Evolutionary conservation across 2,888 invertebrate genomes (phyloP).

Genomic region (Drosophila kanekoi): DNA sequence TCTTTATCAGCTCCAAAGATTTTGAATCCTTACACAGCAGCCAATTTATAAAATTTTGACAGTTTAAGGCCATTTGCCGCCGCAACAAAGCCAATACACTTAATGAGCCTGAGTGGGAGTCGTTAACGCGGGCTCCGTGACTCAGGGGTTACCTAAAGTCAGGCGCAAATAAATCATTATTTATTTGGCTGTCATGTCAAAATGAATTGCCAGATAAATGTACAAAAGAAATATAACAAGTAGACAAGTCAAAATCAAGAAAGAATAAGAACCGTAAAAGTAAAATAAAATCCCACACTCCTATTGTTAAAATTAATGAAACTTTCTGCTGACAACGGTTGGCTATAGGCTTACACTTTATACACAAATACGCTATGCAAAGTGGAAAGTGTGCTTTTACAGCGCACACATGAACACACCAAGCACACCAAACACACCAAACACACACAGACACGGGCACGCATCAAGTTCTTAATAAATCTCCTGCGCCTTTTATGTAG

Average conservation of each 20-base stretch:
- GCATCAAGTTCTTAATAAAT: conserved; percentile 67
- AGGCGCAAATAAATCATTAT: conserved; percentile 76
- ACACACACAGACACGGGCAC: conserved; percentile 12
- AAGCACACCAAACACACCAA: conserved; percentile 12
- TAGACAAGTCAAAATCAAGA: conserved; percentile 12
- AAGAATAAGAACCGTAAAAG: conserved; percentile 19
- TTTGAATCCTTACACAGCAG: conserved; percentile 62
- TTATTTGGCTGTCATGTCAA: conserved; percentile 74
- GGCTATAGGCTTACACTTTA: neutral
- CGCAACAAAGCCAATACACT: conserved; percentile 47
- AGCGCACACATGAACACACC: conserved; percentile 18
- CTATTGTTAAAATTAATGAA: conserved; percentile 65
- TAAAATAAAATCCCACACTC: conserved; percentile 20
- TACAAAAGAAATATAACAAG: conserved; percentile 18
- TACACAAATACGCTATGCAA: conserved; percentile 38
- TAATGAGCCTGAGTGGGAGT: conserved; percentile 57
- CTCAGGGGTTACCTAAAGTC: conserved; percentile 43
- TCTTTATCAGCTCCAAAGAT: conserved; percentile 31
- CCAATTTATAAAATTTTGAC: conserved; percentile 74
- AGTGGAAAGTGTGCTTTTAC: conserved; percentile 54
- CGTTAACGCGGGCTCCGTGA: conserved; percentile 7
- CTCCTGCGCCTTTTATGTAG: conserved; percentile 61
- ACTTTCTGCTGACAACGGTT: conserved; percentile 41
- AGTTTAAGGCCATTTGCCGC: conserved; percentile 60
- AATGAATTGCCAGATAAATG: conserved; percentile 71